Conservation (phyloP, 2,888 invertebrate genomes). For the Standfussiana lucernea region DNA sequence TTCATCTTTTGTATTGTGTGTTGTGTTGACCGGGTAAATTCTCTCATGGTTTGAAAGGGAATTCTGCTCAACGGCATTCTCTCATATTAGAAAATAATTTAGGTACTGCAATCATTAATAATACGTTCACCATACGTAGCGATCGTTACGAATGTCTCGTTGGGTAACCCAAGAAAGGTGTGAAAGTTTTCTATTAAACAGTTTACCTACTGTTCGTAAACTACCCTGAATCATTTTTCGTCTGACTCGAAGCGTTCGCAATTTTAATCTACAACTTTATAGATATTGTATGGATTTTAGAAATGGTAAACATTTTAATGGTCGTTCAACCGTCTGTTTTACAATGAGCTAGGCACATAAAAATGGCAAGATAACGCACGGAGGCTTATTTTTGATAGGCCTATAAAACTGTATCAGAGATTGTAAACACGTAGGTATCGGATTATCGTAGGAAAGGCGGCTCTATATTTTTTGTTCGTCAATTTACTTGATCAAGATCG, state of each 20-base stretch:
- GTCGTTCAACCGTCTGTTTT: conserved; percentile 42
- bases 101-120: background rate
- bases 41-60: background rate
- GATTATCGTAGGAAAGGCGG: conserved; percentile 37
- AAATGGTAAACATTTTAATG: conserved; percentile 38
- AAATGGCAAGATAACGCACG: conserved; percentile 64
- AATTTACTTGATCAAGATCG: conserved; percentile 36
- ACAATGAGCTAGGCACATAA: conserved; percentile 53
- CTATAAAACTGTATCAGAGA: conserved; percentile 60
- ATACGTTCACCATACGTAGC: background rate
- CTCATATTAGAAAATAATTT: conserved; percentile 1
- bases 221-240: background rate
- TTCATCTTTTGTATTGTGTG: conserved; percentile 19
- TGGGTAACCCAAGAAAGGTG: background rate
- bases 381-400: conserved; percentile 57
- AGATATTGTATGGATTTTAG: conserved; percentile 24
- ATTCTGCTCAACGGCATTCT: background rate
- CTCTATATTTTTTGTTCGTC: conserved; percentile 34
- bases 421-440: conserved; percentile 56
- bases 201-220: background rate
- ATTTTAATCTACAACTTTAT: conserved; percentile 38
- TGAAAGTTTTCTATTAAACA: background rate
- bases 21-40: conserved; percentile 16
- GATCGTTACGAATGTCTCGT: background rate
- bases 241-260: background rate